Evolutionary conservation across 1,140 invertebrate genomes (phyloP).

Genomic region (Pseudomyrmex gracilis): DNA sequence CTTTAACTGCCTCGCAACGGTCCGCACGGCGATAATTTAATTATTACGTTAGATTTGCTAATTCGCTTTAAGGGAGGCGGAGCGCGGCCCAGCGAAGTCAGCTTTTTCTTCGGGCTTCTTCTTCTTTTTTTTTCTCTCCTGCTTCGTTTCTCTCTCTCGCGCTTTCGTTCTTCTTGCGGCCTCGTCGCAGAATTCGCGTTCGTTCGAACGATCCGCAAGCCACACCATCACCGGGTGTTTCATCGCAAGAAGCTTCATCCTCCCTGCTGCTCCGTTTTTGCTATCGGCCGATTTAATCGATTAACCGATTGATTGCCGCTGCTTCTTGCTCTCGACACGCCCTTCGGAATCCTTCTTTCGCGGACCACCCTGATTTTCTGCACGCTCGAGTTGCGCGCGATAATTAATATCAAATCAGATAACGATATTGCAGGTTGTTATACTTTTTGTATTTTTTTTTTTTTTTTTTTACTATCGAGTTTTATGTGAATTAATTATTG

Average conservation of each 20-base stretch:
- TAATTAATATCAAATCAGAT: slow-evolving; percentile 44
- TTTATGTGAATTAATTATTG: slow-evolving; percentile 8
- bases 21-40: slow-evolving; percentile 79
- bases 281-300: slow-evolving; percentile 51
- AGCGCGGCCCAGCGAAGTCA: slow-evolving; percentile 53
- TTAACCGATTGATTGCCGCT: slow-evolving; percentile 65
- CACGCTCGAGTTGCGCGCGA: background rate
- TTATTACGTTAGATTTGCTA: slow-evolving; percentile 83
- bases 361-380: slow-evolving; percentile 40
- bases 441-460: background rate
- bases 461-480: background rate
- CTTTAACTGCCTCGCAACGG: slow-evolving; percentile 67
- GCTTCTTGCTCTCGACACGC: slow-evolving; percentile 39
- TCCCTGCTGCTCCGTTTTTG: slow-evolving; percentile 16
- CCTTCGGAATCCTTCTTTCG: slow-evolving; percentile 16
- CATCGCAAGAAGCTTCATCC: slow-evolving; percentile 15
- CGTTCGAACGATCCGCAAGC: slow-evolving; percentile 17
- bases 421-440: slow-evolving; percentile 16
- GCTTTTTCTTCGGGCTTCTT: slow-evolving; percentile 66
- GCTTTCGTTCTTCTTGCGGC: slow-evolving; percentile 20
- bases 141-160: background rate
- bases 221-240: slow-evolving; percentile 30
- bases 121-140: too few species aligned
- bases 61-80: slow-evolving; percentile 74
- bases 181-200: slow-evolving; percentile 29